phyloP scores from a whole-genome alignment of 2,888 invertebrate species.

The Abrostola triplasia region DNA sequence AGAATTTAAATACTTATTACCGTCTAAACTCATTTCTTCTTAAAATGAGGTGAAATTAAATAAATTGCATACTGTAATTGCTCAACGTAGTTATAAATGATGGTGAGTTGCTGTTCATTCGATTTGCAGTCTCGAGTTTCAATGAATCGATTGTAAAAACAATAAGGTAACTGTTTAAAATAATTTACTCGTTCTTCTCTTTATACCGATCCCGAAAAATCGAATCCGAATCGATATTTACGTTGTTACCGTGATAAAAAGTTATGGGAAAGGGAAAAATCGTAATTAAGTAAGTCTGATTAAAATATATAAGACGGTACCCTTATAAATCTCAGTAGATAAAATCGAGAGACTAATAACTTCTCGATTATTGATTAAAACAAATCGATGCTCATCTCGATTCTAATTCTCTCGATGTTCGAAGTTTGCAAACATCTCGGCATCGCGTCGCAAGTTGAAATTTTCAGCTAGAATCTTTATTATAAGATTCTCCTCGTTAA shows the following conservation, averaged over 20 bases:
- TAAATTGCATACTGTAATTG: slow-evolving; percentile 14
- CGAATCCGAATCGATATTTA: neutral
- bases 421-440: neutral
- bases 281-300: slow-evolving; percentile 1
- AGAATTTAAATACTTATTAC: slow-evolving; percentile 21
- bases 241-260: slow-evolving; percentile 1
- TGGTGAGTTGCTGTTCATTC: neutral
- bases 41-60: slow-evolving; percentile 35
- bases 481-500: slow-evolving; percentile 2
- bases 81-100: slow-evolving; percentile 6
- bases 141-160: too few species aligned
- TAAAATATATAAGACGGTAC: neutral
- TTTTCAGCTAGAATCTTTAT: slow-evolving; percentile 2
- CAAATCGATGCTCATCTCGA: neutral
- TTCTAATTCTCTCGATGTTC: neutral
- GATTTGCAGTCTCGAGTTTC: neutral
- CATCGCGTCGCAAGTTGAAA: neutral
- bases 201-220: too few species aligned
- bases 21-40: slow-evolving; percentile 23
- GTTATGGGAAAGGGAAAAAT: neutral
- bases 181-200: too few species aligned
- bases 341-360: neutral
- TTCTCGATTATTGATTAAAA: neutral
- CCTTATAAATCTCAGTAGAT: neutral
- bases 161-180: too few species aligned